Percentiles rank a stretch among this genome's conserved stretches.
phyloP scores from a whole-genome alignment of 2,888 invertebrate genomes.

The Diarsia brunnea region DNA sequence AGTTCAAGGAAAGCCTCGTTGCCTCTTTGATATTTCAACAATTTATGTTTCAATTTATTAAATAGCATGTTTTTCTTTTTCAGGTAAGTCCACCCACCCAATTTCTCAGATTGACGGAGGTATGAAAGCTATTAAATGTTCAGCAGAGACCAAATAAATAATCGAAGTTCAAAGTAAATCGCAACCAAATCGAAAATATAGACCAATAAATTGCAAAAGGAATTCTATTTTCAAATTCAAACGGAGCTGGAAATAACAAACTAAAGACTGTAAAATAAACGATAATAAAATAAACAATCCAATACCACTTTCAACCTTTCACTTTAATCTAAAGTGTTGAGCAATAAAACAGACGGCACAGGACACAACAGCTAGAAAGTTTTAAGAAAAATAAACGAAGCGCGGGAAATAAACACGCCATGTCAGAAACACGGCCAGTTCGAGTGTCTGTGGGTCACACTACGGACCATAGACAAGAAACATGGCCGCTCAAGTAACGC shows the following conservation, averaged over 20 bases:
- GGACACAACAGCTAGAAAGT: constrained; percentile 73
- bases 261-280: constrained; percentile 2
- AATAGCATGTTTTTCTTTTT: constrained; percentile 47
- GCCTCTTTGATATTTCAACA: constrained; percentile 39
- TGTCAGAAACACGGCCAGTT: constrained; percentile 75
- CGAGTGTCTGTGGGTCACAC: constrained; percentile 62
- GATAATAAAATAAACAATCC: constrained; percentile 17
- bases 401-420: constrained; percentile 73
- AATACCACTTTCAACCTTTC: constrained; percentile 22
- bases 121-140: constrained; percentile 23
- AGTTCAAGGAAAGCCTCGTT: constrained; percentile 26
- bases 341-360: constrained; percentile 42
- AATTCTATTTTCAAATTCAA: constrained; percentile 29
- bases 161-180: constrained; percentile 25
- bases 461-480: constrained; percentile 60
- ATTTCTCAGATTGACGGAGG: constrained; percentile 24
- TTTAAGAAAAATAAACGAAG: constrained; percentile 77
- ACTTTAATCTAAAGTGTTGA: constrained; percentile 40
- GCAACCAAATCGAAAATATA: constrained; percentile 15
- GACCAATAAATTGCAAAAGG: background rate
- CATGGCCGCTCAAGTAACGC: constrained; percentile 55
- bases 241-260: constrained; percentile 1
- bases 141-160: constrained; percentile 10
- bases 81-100: constrained; percentile 58
- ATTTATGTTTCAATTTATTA: constrained; percentile 36